Evolutionary conservation across 2,888 invertebrate species (phyloP).

Genomic region (Melitaea athalia): DNA sequence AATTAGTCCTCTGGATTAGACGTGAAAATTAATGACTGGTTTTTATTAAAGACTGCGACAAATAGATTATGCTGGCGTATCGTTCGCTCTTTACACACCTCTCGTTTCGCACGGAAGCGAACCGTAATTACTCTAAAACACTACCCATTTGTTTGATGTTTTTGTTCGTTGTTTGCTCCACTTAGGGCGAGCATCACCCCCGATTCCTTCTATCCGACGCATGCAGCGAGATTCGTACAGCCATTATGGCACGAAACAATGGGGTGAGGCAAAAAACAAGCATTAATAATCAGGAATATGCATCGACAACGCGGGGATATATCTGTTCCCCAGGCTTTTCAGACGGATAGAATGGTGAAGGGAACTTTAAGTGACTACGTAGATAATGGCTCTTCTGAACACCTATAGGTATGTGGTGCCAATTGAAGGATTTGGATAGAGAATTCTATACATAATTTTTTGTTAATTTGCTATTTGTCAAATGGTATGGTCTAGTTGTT

Average conservation of each 20-base stretch:
- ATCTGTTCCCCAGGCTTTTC: constrained; percentile 56
- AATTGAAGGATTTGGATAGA: constrained; percentile 28
- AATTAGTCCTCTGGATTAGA: constrained; percentile 43
- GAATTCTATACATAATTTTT: constrained; percentile 21
- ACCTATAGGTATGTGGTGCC: constrained; percentile 35
- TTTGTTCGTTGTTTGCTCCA: constrained; percentile 81
- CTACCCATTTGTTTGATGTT: constrained; percentile 83
- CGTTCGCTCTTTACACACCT: constrained; percentile 70
- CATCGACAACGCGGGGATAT: constrained; percentile 65
- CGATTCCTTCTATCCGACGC: constrained; percentile 71
- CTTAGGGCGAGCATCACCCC: constrained; percentile 79
- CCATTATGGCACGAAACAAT: constrained; percentile 75
- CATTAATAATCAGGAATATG: constrained; percentile 81
- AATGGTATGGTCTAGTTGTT: neutral
- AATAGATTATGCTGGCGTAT: constrained; percentile 55
- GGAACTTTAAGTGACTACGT: constrained; percentile 65
- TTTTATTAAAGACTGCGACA: constrained; percentile 47
- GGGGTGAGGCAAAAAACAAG: constrained; percentile 76
- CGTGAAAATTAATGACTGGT: constrained; percentile 39
- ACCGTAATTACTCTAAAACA: constrained; percentile 82
- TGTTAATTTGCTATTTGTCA: constrained; percentile 11
- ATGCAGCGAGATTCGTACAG: constrained; percentile 72
- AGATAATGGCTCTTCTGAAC: constrained; percentile 51
- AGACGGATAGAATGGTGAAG: constrained; percentile 62
- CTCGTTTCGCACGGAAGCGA: constrained; percentile 77